Evolutionary conservation across 2,888 invertebrate genomes (phyloP), one percentile per base, ranked within the genome.

Genomic region (Incurvaria masculella): DNA sequence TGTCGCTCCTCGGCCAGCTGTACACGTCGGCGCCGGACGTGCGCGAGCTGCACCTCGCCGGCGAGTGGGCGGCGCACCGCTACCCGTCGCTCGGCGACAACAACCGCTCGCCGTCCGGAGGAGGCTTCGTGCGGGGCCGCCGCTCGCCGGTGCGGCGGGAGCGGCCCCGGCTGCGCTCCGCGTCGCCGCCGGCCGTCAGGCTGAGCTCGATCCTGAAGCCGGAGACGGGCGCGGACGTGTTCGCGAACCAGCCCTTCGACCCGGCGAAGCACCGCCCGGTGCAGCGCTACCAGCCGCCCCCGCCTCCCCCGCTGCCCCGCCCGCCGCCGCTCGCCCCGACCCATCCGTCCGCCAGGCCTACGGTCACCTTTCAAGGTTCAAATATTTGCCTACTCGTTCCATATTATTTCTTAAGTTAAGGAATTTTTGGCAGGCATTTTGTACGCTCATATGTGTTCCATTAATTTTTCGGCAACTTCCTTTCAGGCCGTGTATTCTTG

Each of bases 21-120:
- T 91, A 89, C 60, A 87, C 89, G 1, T 92, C 91, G 2, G 86
- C 88, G 33, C 92, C 92, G 2, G 88, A 89, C 59, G 80, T 92
- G 18, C 83, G 86, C 55, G 90, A 91, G 59, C 70, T 91, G 2
- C 80, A 91, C 66, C 67, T 92, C 51, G 83, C 86, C 0, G 91
- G 89, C 2, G 80, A 86, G 6, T 92, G 92, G 91, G 82, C 87
- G 33, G 91, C 92, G 0, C 92, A 92, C 64, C 83, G 82, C 56
- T 89, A 85, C 63, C 91, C 91, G 0, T 86, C 79, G 56, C 80
- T 80, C 2, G 81, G 81, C 49, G 88, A 88, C 57, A 88, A 88
- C 59, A 82, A 85, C 46, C 76, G 83, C 44, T 83, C 88, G 2
- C 60, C 88, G 41, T 82, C 82, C 49, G 66, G 75, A 53, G 67